These are phyloP conservation scores for Podiceps cristatus DNA, from an alignment of 2,113 vertebrate species.

Conservation along the genomic window DNA sequence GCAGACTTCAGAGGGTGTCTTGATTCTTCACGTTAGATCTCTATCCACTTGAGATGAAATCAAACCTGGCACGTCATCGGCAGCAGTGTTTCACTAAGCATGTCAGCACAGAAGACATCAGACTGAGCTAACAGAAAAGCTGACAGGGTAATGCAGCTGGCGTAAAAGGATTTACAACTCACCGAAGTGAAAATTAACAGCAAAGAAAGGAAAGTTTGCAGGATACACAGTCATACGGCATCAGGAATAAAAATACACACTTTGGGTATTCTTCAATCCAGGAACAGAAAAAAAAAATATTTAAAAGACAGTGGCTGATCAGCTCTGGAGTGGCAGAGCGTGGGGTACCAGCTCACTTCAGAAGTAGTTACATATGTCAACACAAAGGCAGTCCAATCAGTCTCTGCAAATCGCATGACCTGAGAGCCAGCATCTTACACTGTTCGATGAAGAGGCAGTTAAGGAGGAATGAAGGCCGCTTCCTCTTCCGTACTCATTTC, in stretches of 20 bases:
- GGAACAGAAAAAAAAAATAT: not conserved
- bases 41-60: not conserved
- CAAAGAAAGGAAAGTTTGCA: not conserved
- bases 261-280: constrained; percentile 19
- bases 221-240: not conserved
- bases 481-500: constrained; percentile 67
- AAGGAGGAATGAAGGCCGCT: not conserved
- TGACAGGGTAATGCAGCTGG: not conserved
- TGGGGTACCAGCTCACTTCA: not conserved
- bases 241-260: not conserved
- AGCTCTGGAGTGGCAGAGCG: not conserved
- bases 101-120: not conserved
- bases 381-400: not conserved
- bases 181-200: not conserved
- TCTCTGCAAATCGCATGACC: constrained; percentile 53
- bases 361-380: not conserved
- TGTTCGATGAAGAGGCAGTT: constrained; percentile 4
- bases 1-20: not conserved
- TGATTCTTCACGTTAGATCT: not conserved
- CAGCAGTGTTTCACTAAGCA: not conserved
- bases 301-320: not conserved
- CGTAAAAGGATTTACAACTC: not conserved
- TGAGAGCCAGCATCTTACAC: constrained; percentile 67
- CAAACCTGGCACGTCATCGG: not conserved
- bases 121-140: not conserved